Conservation (phyloP, 2,797 vertebrate species). For the Moxostoma hubbsi region DNA sequence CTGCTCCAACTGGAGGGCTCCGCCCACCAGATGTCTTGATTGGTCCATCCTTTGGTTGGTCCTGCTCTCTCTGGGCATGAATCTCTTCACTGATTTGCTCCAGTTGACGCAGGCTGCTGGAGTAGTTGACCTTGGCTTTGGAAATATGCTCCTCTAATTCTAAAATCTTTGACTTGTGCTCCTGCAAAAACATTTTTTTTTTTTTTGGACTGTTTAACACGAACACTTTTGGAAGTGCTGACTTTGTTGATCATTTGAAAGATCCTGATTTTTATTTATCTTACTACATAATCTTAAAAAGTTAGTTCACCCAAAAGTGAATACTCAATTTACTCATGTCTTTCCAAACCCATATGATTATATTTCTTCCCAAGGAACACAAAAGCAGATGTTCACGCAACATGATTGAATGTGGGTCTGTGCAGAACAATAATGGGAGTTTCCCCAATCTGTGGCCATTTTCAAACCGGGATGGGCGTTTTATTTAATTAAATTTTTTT, state of each 20-base stretch:
- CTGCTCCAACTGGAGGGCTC: conserved; percentile 74
- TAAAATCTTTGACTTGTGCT: conserved; percentile 87
- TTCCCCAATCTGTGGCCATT: no score
- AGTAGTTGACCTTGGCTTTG: conserved; percentile 89
- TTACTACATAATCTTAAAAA: no score
- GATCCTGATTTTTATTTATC: no score
- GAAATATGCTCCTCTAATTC: conserved; percentile 83
- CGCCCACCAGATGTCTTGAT: conserved; percentile 59
- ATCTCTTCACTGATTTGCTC: conserved; percentile 95
- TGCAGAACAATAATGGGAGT: no score
- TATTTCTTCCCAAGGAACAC: no score
- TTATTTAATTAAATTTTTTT: no score
- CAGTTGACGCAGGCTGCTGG: conserved; percentile 87
- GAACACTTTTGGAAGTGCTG: not conserved
- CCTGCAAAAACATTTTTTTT: conserved; percentile 72
- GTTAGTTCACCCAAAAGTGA: no score
- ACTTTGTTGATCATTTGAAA: not conserved
- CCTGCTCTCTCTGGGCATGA: conserved; percentile 80
- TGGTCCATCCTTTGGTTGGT: conserved; percentile 48
- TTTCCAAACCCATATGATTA: no score
- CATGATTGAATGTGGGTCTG: no score
- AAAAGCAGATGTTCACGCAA: no score
- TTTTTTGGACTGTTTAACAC: not conserved
- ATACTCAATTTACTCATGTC: no score
- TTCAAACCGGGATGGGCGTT: no score